phyloP scores from a whole-genome alignment of 2,113 vertebrate species.

The Campylomormyrus tamandua region DNA sequence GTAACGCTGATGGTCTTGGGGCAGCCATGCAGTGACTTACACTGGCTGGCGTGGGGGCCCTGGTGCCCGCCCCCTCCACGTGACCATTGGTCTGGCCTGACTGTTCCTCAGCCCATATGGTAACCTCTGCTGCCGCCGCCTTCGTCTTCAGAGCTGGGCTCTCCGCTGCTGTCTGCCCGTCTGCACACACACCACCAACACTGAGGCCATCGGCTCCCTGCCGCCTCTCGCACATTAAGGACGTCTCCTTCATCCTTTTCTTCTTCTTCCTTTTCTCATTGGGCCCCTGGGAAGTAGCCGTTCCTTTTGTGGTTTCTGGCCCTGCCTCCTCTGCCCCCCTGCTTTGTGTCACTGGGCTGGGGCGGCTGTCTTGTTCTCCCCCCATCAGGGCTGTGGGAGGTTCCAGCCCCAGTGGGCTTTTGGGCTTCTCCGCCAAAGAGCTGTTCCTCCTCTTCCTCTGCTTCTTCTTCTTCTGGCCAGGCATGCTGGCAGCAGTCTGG shows the following conservation, averaged over 20 bases:
- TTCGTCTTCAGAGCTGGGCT: not conserved
- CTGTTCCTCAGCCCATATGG: not conserved
- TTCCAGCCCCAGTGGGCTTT: not conserved
- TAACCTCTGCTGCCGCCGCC: not conserved
- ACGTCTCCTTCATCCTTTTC: not conserved
- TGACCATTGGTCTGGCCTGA: not conserved
- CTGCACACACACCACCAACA: not conserved
- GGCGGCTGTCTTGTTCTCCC: not conserved
- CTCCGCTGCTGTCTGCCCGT: not conserved
- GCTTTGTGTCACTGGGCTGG: not conserved
- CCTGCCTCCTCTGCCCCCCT: not conserved
- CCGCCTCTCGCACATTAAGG: not conserved
- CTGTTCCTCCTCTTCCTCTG: not conserved
- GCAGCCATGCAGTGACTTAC: constrained; percentile 32
- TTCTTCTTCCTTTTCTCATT: constrained; percentile 26
- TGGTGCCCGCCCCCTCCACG: not conserved
- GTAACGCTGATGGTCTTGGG: not conserved
- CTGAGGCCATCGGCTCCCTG: not conserved
- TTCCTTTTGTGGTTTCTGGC: not conserved
- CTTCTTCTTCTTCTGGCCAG: not conserved
- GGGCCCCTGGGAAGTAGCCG: not conserved
- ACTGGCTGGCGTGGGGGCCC: not conserved
- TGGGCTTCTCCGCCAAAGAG: not conserved
- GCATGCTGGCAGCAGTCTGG: not conserved
- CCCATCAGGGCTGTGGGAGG: not conserved